These are phyloP conservation scores for Mellivora capensis DNA, from an alignment of 2,113 vertebrate species.

Conservation along the genomic window DNA sequence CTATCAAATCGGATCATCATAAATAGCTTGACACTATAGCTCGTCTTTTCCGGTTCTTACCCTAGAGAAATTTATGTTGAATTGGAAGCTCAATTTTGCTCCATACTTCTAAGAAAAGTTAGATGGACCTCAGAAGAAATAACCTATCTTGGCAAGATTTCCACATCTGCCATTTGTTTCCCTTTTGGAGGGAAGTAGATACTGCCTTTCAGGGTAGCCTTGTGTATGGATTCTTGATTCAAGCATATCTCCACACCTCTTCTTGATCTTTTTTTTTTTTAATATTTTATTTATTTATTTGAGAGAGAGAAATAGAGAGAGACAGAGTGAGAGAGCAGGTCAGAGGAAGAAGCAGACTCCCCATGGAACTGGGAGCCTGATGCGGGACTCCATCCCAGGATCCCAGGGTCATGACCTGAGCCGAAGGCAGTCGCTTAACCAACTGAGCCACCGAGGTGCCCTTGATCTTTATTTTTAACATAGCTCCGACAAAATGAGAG, in stretches of 20 bases:
- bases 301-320: too few relatives aligned
- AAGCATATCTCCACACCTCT: not conserved
- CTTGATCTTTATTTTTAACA: not conserved
- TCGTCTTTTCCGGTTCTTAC: not conserved
- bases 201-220: not conserved
- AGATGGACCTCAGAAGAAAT: not conserved
- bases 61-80: constrained; percentile 34
- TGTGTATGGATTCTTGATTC: not conserved
- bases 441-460: too few relatives aligned
- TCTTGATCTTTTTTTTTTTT: too few relatives aligned
- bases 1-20: constrained; percentile 52
- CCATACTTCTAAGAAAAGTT: not conserved
- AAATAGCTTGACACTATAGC: constrained; percentile 32
- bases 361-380: too few relatives aligned
- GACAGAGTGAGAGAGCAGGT: too few relatives aligned
- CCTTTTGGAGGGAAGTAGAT: not conserved
- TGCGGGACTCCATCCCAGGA: too few relatives aligned
- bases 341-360: too few relatives aligned
- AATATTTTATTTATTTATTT: too few relatives aligned
- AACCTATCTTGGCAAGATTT: not conserved
- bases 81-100: constrained; percentile 48
- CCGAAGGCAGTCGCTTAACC: too few relatives aligned
- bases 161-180: not conserved
- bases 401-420: too few relatives aligned
- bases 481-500: not conserved